Conservation (phyloP, 92 coral and sea anemone species). For the Heliopora coerulea region DNA sequence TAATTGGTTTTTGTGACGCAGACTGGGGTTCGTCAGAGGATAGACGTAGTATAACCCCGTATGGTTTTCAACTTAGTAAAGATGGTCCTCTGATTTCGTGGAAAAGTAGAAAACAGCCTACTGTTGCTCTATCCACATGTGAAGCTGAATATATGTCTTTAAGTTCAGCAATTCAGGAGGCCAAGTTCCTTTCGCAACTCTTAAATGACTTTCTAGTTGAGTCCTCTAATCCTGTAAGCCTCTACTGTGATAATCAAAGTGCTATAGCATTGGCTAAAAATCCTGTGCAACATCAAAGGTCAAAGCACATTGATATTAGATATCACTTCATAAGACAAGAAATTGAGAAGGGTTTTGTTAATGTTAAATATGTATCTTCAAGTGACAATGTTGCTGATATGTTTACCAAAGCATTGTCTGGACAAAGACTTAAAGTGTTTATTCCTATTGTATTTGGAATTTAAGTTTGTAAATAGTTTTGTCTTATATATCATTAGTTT, state of each 20-base stretch:
- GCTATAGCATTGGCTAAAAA: conserved; percentile 36
- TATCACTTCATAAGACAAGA: conserved; percentile 46
- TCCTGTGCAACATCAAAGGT: conserved; percentile 42
- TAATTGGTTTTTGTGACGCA: conserved; percentile 43
- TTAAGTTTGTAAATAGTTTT: too few species aligned
- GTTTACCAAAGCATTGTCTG: too few species aligned
- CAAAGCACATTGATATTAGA: conserved; percentile 44
- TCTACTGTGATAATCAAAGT: conserved; percentile 36
- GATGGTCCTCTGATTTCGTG: conserved; percentile 45
- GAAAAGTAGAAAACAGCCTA: conserved; percentile 39
- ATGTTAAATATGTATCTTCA: conserved; percentile 15
- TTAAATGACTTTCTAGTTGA: not conserved
- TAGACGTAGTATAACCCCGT: conserved; percentile 34
- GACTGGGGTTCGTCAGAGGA: conserved; percentile 46
- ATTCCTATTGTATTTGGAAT: too few species aligned
- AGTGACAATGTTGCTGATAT: conserved; percentile 24
- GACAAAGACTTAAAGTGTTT: too few species aligned
- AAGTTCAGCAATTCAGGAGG: conserved; percentile 23
- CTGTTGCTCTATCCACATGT: conserved; percentile 38
- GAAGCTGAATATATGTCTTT: conserved; percentile 47
- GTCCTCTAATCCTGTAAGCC: not conserved
- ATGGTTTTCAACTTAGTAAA: conserved; percentile 26
- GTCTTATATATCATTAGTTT: too few species aligned
- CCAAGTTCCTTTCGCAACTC: conserved; percentile 16
- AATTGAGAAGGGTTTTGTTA: conserved; percentile 21